These are phyloP conservation scores for Drosophila diplacantha DNA, from an alignment of 2,888 invertebrate genomes.

Conservation along the genomic window DNA sequence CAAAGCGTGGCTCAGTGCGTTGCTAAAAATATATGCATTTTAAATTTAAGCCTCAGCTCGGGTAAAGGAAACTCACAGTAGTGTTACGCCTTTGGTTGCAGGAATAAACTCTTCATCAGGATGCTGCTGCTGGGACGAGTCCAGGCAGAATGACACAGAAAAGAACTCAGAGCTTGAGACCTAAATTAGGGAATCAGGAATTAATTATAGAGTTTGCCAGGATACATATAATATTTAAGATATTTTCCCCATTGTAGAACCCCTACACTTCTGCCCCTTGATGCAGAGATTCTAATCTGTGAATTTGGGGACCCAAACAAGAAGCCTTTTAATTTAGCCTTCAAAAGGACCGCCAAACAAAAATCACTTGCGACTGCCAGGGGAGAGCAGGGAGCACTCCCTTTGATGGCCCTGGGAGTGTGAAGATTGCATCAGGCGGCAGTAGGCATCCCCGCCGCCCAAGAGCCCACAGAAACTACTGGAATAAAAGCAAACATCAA, in stretches of 20 bases:
- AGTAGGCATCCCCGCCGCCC: background rate
- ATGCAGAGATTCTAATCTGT: conserved; percentile 14
- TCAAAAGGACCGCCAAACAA: conserved; percentile 20
- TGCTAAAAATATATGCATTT: conserved; percentile 78
- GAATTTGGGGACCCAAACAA: conserved; percentile 9
- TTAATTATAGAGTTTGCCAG: background rate
- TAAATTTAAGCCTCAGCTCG: background rate
- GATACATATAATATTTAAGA: background rate
- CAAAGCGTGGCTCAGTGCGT: conserved; percentile 82
- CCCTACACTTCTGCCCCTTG: background rate
- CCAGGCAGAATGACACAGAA: conserved; percentile 83
- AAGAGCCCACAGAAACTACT: conserved; percentile 32
- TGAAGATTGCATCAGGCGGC: conserved; percentile 27
- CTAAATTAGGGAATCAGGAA: conserved; percentile 73
- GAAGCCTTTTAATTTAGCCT: conserved; percentile 14
- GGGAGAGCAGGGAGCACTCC: conserved; percentile 14
- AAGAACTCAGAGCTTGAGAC: conserved; percentile 86
- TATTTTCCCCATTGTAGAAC: background rate
- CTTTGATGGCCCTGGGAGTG: conserved; percentile 25
- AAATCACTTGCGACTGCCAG: conserved; percentile 9
- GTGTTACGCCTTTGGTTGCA: conserved; percentile 82
- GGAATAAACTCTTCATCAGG: conserved; percentile 83
- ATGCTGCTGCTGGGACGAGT: conserved; percentile 77
- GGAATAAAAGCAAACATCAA: conserved; percentile 34
- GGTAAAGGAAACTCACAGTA: conserved; percentile 80